Percentiles rank a stretch among this genome's conserved stretches.
Conservation (phyloP, 2,797 vertebrate genomes). For the Masticophis lateralis region DNA sequence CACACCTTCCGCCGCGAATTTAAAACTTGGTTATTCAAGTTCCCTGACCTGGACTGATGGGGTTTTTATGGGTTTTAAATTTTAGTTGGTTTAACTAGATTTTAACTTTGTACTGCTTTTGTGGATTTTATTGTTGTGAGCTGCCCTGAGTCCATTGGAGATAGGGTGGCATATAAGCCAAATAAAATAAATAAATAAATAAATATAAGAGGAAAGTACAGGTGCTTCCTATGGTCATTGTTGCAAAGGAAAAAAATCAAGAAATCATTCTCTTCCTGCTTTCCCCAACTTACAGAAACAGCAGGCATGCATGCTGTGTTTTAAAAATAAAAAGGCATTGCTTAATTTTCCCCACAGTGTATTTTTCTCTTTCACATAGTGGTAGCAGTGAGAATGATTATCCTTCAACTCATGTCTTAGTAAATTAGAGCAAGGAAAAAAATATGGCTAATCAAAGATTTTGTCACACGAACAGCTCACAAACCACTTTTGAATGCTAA, state of each 20-base stretch:
- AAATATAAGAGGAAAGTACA: background rate
- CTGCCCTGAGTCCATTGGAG: too few relatives aligned
- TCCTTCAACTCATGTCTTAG: background rate
- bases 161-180: too few relatives aligned
- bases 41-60: too few relatives aligned
- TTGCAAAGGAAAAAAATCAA: background rate
- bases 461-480: slow-evolving; percentile 5
- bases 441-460: slow-evolving; percentile 3
- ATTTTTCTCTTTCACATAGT: background rate
- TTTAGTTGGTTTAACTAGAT: too few relatives aligned
- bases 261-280: background rate
- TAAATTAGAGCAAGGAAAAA: background rate
- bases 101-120: too few relatives aligned
- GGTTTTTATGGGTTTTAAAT: too few relatives aligned
- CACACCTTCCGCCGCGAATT: too few relatives aligned
- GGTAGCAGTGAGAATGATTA: background rate
- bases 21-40: too few relatives aligned
- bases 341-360: background rate
- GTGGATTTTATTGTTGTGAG: too few relatives aligned
- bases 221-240: background rate
- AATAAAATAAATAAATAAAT: too few relatives aligned
- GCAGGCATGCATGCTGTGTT: background rate
- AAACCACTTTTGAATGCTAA: slow-evolving; percentile 13
- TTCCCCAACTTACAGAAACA: background rate
- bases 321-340: background rate